phyloP scores from a whole-genome alignment of 2,113 vertebrate genomes.

The Atrichornis clamosus region DNA sequence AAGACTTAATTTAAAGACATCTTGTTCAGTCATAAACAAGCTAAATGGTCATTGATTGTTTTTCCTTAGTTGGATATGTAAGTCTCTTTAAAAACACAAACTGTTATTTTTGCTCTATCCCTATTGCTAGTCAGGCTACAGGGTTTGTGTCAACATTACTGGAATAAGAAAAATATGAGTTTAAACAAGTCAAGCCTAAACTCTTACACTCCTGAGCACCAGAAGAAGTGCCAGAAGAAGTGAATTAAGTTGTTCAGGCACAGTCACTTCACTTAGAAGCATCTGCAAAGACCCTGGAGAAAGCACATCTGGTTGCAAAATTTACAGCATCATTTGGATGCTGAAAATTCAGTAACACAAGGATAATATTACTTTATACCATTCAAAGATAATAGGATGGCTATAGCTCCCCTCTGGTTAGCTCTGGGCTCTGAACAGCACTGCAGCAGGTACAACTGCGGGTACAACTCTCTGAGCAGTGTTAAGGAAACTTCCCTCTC shows the following conservation, averaged over 20 bases:
- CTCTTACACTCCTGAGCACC: neutral
- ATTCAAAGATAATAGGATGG: neutral
- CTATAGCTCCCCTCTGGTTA: neutral
- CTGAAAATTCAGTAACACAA: neutral
- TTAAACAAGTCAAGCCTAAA: neutral
- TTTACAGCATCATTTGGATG: neutral
- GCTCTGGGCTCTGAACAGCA: neutral
- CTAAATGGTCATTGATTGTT: constrained; percentile 52
- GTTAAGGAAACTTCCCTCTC: neutral
- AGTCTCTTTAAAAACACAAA: neutral
- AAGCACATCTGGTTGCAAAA: neutral
- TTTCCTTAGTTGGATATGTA: neutral
- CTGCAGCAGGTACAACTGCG: neutral
- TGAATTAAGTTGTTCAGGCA: neutral
- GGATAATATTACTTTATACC: neutral
- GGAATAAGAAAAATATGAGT: neutral
- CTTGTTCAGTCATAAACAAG: constrained; percentile 47
- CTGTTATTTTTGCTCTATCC: neutral
- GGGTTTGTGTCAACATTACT: neutral
- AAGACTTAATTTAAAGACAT: constrained; percentile 56
- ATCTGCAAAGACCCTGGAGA: neutral
- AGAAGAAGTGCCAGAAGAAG: neutral
- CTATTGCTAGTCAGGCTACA: neutral
- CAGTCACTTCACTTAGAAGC: neutral
- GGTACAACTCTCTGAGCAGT: neutral